Base-by-base conservation (phyloP, 1,140 invertebrate species). In the Lycorma delicatula region DNA sequence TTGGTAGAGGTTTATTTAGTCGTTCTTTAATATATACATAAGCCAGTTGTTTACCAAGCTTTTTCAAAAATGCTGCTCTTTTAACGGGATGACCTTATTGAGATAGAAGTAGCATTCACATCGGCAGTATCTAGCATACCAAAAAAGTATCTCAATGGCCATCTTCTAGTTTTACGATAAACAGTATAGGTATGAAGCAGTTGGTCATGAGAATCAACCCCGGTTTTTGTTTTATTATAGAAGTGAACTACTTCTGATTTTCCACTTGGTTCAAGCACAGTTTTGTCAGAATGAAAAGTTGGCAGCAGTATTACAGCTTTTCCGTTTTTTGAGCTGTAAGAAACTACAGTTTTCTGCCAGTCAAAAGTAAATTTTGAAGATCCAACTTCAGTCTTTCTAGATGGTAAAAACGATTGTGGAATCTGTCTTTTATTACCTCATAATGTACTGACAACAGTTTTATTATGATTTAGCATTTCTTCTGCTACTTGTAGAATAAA, bases 341-440 rank as follows among this genome's bases (percentile, higher is more conserved):
- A 16, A 44, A 44, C 41, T 20, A 44, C 16, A 44, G 41, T 44
- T 22, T 44, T 44, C 16, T 44, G 16, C 23, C 23, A 20, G 41
- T 44, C 41, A 44, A 44, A 44, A 16, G 41, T 22, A 44, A 44
- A 44, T 44, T 44, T 44, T 20, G 16, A 20, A 20, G 18, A 16
- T 44, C 16, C 41, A n/a, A n/a, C n/a, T n/a, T n/a, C n/a, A 20
- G 18, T 22, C 41, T 44, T 44, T 44, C 16, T 51, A 12, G 28
- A 12, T 16, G n/a, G 23, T 28, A 54, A 22, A 7, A 55, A 46
- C 28, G 20, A 23, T 55, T 6, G 2, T 4, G 71, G 68, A 58
- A 74, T 67, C 66, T 71, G 70, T 51, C 50, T 61, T 58, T 73
- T 68, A 56, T 73, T 71, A 66, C 72, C 71, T n/a, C 67, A 52